These are phyloP conservation scores for Magallana gigas DNA, from an alignment of 1,140 invertebrate species.

Conservation along the genomic window DNA sequence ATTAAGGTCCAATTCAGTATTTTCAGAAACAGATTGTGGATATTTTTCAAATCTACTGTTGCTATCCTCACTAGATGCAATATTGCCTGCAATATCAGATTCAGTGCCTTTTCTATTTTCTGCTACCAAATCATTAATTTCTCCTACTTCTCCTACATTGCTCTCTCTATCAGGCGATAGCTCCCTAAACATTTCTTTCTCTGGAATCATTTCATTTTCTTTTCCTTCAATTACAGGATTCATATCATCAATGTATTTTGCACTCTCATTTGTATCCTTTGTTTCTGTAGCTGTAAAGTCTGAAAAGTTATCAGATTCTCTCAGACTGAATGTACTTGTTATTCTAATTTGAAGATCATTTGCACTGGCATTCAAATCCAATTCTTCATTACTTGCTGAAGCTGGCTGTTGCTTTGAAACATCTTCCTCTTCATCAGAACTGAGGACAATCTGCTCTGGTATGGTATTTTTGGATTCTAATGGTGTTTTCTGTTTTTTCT, in stretches of 20 bases:
- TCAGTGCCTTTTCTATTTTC: not conserved
- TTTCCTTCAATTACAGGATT: not conserved
- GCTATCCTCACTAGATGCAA: no score
- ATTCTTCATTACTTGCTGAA: not conserved
- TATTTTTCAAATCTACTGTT: no score
- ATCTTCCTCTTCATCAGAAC: conserved; percentile 51
- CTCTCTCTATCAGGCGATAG: not conserved
- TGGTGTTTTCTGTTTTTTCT: not conserved
- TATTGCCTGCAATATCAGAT: not conserved
- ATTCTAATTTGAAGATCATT: conserved; percentile 50
- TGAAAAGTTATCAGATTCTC: conserved; percentile 2
- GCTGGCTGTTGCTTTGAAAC: not conserved
- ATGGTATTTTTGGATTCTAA: conserved; percentile 17
- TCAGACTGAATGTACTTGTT: conserved; percentile 53
- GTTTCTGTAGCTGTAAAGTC: not conserved
- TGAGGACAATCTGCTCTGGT: conserved; percentile 40
- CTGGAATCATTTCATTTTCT: not conserved
- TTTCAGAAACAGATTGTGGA: no score
- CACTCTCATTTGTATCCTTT: not conserved
- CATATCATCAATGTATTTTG: not conserved
- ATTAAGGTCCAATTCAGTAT: no score
- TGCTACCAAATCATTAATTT: not conserved
- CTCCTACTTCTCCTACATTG: no score
- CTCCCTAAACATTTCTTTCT: conserved; percentile 14
- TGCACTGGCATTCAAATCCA: not conserved